Conservation (phyloP, 2,113 vertebrate genomes). For the Dascyllus trimaculatus region DNA sequence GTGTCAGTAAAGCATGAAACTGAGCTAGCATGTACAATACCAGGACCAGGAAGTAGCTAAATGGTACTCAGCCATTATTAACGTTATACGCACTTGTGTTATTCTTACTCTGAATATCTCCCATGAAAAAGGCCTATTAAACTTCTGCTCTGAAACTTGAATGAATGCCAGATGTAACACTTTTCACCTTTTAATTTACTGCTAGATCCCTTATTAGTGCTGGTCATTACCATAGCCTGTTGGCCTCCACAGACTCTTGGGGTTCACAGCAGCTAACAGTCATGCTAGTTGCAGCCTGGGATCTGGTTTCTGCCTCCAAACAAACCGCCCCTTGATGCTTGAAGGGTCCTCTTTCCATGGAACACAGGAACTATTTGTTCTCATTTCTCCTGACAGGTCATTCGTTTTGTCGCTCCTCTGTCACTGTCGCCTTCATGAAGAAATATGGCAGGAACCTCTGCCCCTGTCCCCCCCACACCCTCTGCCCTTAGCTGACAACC, state of each 20-base stretch:
- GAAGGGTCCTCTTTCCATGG: conserved; percentile 77
- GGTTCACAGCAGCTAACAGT: conserved; percentile 15
- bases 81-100: no score
- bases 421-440: conserved; percentile 85
- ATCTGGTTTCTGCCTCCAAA: conserved; percentile 54
- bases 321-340: conserved; percentile 77
- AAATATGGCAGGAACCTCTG: conserved; percentile 83
- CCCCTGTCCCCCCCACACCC: conserved; percentile 69
- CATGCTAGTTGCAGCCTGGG: conserved; percentile 42
- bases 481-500: conserved; percentile 71
- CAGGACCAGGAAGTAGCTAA: no score
- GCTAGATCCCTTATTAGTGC: neutral
- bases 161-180: neutral
- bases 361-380: conserved; percentile 83
- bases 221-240: neutral
- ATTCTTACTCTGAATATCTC: neutral
- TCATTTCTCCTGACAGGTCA: conserved; percentile 87
- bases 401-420: conserved; percentile 82
- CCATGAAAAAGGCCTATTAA: neutral
- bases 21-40: no score
- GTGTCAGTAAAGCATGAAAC: no score
- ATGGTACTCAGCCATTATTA: no score
- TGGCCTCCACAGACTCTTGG: neutral
- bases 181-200: neutral
- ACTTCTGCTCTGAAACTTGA: neutral